Conservation (phyloP, 2,113 vertebrate species). For the Dolichallabes microphthalmus region DNA sequence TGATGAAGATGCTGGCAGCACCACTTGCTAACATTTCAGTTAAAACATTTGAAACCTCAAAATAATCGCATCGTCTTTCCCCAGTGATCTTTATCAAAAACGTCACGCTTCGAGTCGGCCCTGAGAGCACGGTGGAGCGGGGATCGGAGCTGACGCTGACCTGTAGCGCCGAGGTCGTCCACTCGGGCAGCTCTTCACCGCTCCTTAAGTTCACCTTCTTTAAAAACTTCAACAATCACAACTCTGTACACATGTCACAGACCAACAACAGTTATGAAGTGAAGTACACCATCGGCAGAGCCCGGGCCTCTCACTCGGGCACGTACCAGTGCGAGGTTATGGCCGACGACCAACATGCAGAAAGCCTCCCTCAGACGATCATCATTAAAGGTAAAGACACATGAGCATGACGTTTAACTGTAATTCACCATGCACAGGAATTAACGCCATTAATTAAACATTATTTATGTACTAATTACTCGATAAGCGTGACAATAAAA, state of each 20-base stretch:
- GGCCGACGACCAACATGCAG: background rate
- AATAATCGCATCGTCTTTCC: background rate
- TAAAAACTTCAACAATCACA: constrained; percentile 46
- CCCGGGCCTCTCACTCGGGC: constrained; percentile 60
- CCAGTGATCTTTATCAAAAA: constrained; percentile 53
- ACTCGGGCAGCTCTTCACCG: background rate
- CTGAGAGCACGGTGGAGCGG: constrained; percentile 50
- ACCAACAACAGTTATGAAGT: constrained; percentile 33
- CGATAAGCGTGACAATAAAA: too few relatives aligned
- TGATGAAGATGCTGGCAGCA: background rate
- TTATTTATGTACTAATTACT: background rate
- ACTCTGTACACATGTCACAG: fast-evolving
- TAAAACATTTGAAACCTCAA: background rate
- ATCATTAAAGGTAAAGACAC: constrained; percentile 65
- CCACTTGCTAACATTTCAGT: background rate
- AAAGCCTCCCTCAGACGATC: constrained; percentile 43
- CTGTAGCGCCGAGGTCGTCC: constrained; percentile 56
- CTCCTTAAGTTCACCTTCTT: constrained; percentile 59
- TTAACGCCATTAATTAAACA: background rate
- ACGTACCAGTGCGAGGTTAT: constrained; percentile 63
- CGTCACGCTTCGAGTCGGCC: constrained; percentile 58
- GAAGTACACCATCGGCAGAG: constrained; percentile 42
- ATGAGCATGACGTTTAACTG: background rate
- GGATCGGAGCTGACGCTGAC: constrained; percentile 61
- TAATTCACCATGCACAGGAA: background rate